These are phyloP conservation scores for Aix galericulata DNA, from an alignment of 2,113 vertebrate genomes.

Conservation along the genomic window DNA sequence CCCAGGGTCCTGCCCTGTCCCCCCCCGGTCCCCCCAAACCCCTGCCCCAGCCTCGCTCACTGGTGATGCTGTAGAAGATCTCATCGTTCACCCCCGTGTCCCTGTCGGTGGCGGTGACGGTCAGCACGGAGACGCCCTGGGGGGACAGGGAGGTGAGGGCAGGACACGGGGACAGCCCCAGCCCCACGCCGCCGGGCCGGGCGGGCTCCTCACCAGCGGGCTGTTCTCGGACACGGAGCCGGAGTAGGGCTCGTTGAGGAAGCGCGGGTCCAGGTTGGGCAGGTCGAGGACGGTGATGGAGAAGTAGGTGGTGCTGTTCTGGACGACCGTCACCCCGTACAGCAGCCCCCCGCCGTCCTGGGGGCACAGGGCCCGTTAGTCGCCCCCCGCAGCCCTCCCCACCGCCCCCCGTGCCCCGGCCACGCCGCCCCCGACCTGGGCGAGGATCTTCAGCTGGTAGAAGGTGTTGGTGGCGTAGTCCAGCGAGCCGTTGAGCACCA, in stretches of 20 bases:
- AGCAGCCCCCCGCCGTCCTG: constrained; percentile 24
- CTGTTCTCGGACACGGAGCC: constrained; percentile 33
- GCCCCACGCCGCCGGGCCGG: background rate
- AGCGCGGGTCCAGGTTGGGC: constrained; percentile 43
- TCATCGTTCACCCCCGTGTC: constrained; percentile 49
- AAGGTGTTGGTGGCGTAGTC: constrained; percentile 53
- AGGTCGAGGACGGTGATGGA: background rate
- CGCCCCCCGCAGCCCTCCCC: background rate
- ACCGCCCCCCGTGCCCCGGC: rapidly evolving
- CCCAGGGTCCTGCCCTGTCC: background rate
- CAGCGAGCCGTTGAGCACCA: constrained; percentile 54
- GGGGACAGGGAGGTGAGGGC: background rate
- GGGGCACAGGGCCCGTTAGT: background rate
- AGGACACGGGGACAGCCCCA: background rate
- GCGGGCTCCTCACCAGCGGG: background rate
- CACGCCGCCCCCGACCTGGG: background rate
- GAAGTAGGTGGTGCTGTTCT: constrained; percentile 11
- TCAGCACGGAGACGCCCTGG: constrained; percentile 47
- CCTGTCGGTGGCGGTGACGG: constrained; percentile 1
- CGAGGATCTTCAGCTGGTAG: constrained; percentile 49
- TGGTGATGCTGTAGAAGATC: constrained; percentile 42
- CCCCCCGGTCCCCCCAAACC: background rate
- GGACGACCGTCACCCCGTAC: background rate
- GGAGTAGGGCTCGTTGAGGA: constrained; percentile 22
- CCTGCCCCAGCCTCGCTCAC: background rate